A percentile compares a stretch with the other conserved stretches of the same genome.
Conservation (phyloP, 2,888 invertebrate genomes). For the Acanthoscelides obtectus region DNA sequence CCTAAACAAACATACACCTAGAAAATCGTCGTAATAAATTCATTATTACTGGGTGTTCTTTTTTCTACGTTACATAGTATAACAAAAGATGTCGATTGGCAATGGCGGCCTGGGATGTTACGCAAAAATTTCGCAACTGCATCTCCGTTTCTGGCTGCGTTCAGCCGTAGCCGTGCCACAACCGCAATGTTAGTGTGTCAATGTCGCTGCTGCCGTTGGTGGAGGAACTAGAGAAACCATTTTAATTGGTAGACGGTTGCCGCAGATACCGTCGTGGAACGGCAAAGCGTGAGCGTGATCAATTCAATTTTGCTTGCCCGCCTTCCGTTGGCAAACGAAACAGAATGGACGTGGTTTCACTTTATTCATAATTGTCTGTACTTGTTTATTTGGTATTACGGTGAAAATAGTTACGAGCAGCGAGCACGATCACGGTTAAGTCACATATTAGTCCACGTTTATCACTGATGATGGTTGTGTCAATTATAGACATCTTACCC, state of each 20-base stretch:
- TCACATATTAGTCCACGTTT: too few species aligned
- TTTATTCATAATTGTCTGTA: background rate
- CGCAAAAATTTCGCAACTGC: conserved; percentile 17
- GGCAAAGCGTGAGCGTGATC: background rate
- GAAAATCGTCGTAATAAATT: too few species aligned
- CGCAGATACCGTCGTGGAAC: conserved; percentile 3
- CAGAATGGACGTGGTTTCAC: background rate
- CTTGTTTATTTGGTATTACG: background rate
- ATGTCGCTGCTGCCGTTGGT: conserved; percentile 33
- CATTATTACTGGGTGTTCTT: too few species aligned
- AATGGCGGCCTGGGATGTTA: conserved; percentile 4
- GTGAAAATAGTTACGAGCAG: background rate
- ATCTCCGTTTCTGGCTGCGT: background rate
- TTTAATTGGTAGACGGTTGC: conserved; percentile 16
- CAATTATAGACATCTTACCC: too few species aligned
- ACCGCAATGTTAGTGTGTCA: conserved; percentile 35
- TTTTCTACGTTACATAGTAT: too few species aligned
- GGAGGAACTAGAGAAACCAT: conserved; percentile 18
- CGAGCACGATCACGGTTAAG: too few species aligned
- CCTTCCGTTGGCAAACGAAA: background rate
- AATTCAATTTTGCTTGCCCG: background rate
- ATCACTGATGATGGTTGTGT: too few species aligned
- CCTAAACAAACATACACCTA: too few species aligned
- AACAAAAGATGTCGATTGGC: background rate
- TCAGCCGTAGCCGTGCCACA: conserved; percentile 14